Evolutionary conservation across 2,797 vertebrate genomes (phyloP), one percentile per base, ranked within the genome.

Genomic region (Lateolabrax maculatus): DNA sequence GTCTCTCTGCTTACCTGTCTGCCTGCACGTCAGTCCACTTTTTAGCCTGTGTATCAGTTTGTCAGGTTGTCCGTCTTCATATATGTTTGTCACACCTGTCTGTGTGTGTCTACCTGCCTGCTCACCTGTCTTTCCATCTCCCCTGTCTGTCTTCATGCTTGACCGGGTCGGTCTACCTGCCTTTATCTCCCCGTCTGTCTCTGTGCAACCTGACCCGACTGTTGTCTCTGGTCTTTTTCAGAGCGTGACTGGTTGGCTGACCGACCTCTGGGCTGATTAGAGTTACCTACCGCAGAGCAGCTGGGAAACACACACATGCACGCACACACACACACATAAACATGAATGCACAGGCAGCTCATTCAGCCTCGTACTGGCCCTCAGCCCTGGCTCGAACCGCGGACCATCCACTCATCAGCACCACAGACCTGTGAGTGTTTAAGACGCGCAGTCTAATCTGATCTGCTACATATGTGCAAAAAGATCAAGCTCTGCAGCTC

Each of bases 281-380:
- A 77, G 31, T 75, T 89, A 94, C 93, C 93, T 94, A 94, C 93
- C 92, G 79, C 93, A 92, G 91, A 87, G 86, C 43, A 82, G 69
- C 76, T 25, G 27, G 36, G 65, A 71, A 64, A 84, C 81, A 80
- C 76, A 80, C 51, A 29, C 44, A 55, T 44, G 19, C 71, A 44
- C 53, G 60, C 44, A 44, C 57, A n/a, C 39, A 49, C 69, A 34
- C 49, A 57, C 63, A 71, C 61, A 44, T 36, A 74, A 7, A 84
- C 70, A 77, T 60, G 29, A 75, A 86, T 36, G 41, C 82, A 84
- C 87, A 85, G 66, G 58, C 75, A 71, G 71, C 77, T 84, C 58
- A 83, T 89, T 88, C 81, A 87, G 76, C 51, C 41, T 75, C 29
- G 0, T n/a, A 16, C 80, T 76, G 81, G 67, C 74, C 36, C 46